Conservation (phyloP, 2,888 invertebrate species). For the Patella ulyssiponensis region DNA sequence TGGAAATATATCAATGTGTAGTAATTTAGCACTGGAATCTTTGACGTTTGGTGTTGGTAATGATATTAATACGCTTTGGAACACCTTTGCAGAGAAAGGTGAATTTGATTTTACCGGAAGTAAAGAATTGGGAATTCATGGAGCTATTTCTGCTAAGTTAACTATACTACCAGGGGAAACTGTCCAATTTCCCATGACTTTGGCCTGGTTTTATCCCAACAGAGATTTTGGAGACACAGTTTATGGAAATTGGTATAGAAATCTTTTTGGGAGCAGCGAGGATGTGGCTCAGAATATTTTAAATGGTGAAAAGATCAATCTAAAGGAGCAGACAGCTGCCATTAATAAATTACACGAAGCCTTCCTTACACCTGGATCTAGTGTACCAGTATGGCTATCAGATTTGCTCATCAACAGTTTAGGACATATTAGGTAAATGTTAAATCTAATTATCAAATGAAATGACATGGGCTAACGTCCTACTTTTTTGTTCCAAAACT, state of each 20-base stretch:
- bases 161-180: not conserved
- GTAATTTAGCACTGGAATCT: not conserved
- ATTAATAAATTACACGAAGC: conserved; percentile 1
- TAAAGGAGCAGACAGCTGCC: not conserved
- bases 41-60: not conserved
- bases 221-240: not conserved
- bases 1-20: not conserved
- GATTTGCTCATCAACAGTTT: not conserved
- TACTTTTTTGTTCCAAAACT: too few species aligned
- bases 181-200: not conserved
- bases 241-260: conserved; percentile 4
- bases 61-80: not conserved
- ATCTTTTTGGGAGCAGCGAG: not conserved
- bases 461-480: too few species aligned
- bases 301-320: not conserved
- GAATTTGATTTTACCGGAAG: not conserved
- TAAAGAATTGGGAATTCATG: not conserved
- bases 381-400: not conserved
- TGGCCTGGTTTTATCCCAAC: not conserved
- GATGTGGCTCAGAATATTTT: not conserved
- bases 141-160: not conserved
- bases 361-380: not conserved
- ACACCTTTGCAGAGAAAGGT: not conserved
- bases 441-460: not conserved
- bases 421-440: not conserved